Base-by-base conservation (phyloP, 2,113 vertebrate genomes). In the Triplophysa dalaica region DNA sequence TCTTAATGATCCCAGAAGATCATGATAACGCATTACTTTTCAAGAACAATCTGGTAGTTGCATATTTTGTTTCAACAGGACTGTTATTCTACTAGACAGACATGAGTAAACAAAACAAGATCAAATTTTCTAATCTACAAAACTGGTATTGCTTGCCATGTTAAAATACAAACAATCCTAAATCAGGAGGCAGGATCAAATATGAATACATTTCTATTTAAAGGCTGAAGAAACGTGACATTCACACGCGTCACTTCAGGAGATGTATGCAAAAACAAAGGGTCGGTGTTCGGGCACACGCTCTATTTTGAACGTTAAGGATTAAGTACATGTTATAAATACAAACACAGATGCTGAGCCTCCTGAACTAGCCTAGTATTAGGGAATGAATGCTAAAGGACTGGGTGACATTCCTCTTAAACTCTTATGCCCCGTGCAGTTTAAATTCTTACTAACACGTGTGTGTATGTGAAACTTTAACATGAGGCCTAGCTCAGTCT, bases 271-370 rank as follows among this genome's bases (percentile, higher is more conserved):
- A 54, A 24, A 41, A 52, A 60, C 58, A 79, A 75, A 64, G 45
- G 33, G 19, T 66, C 26, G 14, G 19, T 29, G 77, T 58, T 75
- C 10, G 26, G 24, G 10, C 52, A 8, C 38, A 60, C 10, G 12
- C 21, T 68, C 43, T 73, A 41, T 73, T 81, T 60, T 62, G 68
- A 38, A 68, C 29, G 3, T n/a, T 70, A 58, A 78, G 19, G 70
- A 84, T 26, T 61, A 68, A 75, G 69, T 24, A 26, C 65, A 41
- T 79, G 75, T 69, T 74, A 66, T 77, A 64, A 56, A 75, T 60
- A 81, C 62, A 80, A 83, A 83, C 78, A 73, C 58, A 58, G 52
- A 78, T 63, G 75, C 24, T 45, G 38, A 52, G 74, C 50, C n/a
- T 41, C 14, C 41, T 75, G 41, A 75, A 75, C 73, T 14, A 10